Conservation (phyloP, 2,888 invertebrate species). For the Machimus atricapillus region DNA sequence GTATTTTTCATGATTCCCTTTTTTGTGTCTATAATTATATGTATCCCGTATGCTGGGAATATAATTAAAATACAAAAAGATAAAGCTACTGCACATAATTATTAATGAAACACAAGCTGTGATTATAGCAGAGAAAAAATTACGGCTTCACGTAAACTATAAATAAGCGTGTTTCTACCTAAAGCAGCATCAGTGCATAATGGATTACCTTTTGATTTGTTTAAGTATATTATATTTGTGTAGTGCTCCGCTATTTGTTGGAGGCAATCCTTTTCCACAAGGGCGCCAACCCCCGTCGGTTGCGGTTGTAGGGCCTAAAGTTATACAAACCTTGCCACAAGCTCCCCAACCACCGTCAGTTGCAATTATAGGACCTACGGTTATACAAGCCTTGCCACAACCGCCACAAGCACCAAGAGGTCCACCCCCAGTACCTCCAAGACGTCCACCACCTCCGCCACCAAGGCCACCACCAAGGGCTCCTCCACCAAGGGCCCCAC, state of each 20-base stretch:
- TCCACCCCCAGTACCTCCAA: not conserved
- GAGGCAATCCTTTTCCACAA: not conserved
- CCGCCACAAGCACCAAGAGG: not conserved
- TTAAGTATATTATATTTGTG: not conserved
- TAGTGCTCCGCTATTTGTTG: not conserved
- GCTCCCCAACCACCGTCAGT: not conserved
- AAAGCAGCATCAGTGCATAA: not conserved
- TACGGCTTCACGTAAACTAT: not conserved
- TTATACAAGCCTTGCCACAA: not conserved
- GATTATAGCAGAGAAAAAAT: not conserved
- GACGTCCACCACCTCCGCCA: not conserved
- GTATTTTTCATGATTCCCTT: not conserved
- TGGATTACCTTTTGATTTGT: not conserved
- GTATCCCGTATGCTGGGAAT: not conserved
- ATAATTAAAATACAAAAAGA: not conserved
- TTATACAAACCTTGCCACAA: not conserved
- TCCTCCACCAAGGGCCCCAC: not conserved
- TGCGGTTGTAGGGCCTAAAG: not conserved
- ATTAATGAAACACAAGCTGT: not conserved
- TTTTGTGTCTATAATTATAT: not conserved
- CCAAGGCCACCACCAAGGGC: not conserved
- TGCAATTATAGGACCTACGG: not conserved
- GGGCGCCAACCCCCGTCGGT: not conserved
- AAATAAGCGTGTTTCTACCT: not conserved
- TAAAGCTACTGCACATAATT: not conserved